Evolutionary conservation across 2,797 vertebrate genomes (phyloP).

Genomic region (Acrossocheilus wenchowensis): DNA sequence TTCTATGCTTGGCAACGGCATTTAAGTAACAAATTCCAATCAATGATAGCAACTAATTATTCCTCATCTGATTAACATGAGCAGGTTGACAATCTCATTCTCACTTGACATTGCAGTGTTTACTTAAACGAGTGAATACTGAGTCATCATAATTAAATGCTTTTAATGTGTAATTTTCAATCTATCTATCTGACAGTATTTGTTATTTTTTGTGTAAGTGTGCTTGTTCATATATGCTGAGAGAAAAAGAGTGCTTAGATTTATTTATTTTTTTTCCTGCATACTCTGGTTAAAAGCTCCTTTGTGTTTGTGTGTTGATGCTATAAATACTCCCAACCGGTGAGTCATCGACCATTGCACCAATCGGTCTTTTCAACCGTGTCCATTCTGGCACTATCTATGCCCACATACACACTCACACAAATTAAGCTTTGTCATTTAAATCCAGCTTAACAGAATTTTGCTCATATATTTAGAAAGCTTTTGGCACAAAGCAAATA

Average conservation of each 20-base stretch:
- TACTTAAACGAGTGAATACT: not conserved
- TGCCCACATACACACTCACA: conserved; percentile 24
- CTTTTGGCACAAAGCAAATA: not conserved
- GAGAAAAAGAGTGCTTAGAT: not conserved
- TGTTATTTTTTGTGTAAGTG: conserved; percentile 36
- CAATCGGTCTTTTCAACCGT: conserved; percentile 46
- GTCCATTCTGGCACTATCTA: conserved; percentile 43
- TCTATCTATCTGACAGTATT: not conserved
- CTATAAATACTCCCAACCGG: conserved; percentile 51
- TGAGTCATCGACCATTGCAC: conserved; percentile 58
- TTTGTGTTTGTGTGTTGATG: conserved; percentile 13
- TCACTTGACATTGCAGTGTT: not conserved
- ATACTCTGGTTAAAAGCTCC: conserved; percentile 15
- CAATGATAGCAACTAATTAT: not conserved
- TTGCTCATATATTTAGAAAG: not conserved
- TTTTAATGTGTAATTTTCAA: not conserved
- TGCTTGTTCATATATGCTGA: conserved; percentile 1
- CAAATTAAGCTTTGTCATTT: conserved; percentile 17
- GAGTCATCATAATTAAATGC: not conserved
- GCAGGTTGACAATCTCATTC: not conserved
- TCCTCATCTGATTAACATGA: not conserved
- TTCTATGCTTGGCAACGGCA: not conserved
- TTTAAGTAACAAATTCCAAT: not conserved
- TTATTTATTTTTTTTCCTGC: too few relatives aligned
- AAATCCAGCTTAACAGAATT: conserved; percentile 31